Evolutionary conservation across 2,888 invertebrate species (phyloP), one percentile per base, ranked within the genome.

Genomic region (Neria commutata): DNA sequence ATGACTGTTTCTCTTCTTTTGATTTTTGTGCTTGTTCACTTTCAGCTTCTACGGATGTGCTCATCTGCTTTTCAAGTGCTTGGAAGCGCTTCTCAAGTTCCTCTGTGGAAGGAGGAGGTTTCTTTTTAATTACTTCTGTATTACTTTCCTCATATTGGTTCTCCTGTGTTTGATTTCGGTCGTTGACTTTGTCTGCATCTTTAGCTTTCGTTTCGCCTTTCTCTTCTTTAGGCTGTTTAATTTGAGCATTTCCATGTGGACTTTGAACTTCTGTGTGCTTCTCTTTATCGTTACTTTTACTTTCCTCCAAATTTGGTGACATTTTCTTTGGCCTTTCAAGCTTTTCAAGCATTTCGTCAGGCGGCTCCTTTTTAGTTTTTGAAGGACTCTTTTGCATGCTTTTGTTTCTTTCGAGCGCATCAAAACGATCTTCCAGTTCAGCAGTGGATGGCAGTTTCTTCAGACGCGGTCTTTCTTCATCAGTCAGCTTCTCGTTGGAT

Each of bases 31-130:
- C 4, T 29, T 49, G 6, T 37, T 26, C 17, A 4, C n/a, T 11
- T 34, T 17, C 33, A 5, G 37, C 10, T 5, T 1, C 17, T 33
- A n/a, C 46, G n/a, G n/a, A n/a, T n/a, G 60, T 67, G 47, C 69
- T 74, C 11, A 70, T 60, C 48, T 72, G 72, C 16, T 71, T 74
- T 62, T 79, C 79, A 16, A 78, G 56, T 5, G 78, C 78, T 26
- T 69, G 63, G 52, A 77, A 77, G 3, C 78, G 73, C 52, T 74
- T 75, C 34, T 79, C 78, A 2, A 79, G 59, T 53, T 79, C 78
- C 37, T 73, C 74, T 1, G 79, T 78, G 3, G 72, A 72, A 0
- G 77, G 76, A 2, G 75, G 77, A 21, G 24, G 8, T 4, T 17
- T 5, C 19, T 46, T 46, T 46, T 46, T 19, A 4, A 14, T 3